Base-by-base conservation (phyloP, 2,113 vertebrate species). In the Nestor notabilis region DNA sequence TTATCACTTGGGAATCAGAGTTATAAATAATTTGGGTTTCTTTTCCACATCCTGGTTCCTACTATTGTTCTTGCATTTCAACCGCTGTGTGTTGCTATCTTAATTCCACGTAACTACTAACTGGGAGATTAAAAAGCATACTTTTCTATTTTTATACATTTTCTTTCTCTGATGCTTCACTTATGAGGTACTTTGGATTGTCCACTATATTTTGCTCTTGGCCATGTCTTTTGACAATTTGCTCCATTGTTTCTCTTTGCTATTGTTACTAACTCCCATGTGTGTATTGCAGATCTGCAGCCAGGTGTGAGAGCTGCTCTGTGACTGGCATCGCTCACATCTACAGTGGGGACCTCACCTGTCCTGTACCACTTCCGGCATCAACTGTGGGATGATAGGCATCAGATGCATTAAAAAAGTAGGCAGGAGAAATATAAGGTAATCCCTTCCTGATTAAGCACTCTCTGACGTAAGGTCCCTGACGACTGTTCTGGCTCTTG, bases 1-100 rank as follows among this genome's bases (percentile, higher is more conserved):
- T 83, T 86, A 94, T 94, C 94, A 93, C 94, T 96, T 78, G 91
- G 78, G 94, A 96, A 89, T 95, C 77, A 96, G 68, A 88, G 41
- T 76, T 53, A 80, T 95, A 93, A 82, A 71, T 95, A 13, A 74
- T 53, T 88, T 35, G 18, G 31, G n/a, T 93, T 89, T 91, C 81
- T 89, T 95, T 96, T 92, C 83, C 89, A 56, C 13, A 81, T 89
- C 72, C 60, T 92, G 31, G 20, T 95, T 91, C 84, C 52, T 93
- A 17, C 52, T 79, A 39, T 8, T 61, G 46, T 81, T 94, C 94
- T 81, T 96, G 81, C n/a, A 55, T 95, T 96, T 89, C 84, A 79
- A 90, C 68, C 74, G 81, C 85, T 95, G 56, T 7, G 0, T 33
- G 7, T 58, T 87, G 70, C n/a, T 72, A 15, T 37, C 49, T 93